A percentile compares a stretch with the other conserved stretches of the same genome.
Conservation (phyloP, 2,797 vertebrate genomes). For the Danio albolineatus region DNA sequence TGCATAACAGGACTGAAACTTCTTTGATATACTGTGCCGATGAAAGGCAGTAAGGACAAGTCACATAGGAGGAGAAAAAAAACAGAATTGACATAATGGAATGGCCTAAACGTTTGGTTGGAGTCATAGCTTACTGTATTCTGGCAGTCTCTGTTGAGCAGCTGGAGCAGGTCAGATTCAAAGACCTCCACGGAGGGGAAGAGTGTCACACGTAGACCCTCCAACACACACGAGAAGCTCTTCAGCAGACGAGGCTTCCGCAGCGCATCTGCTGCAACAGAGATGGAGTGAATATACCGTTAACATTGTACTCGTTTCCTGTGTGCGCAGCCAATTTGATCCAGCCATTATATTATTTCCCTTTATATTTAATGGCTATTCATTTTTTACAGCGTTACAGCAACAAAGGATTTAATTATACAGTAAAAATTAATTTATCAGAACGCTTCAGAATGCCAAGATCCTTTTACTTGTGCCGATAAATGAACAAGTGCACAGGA, state of each 20-base stretch:
- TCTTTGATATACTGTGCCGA: no score
- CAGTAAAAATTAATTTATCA: constrained; percentile 51
- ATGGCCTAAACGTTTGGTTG: background rate
- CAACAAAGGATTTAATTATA: constrained; percentile 57
- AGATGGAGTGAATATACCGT: constrained; percentile 27
- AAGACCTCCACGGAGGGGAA: constrained; percentile 90
- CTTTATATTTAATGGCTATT: constrained; percentile 46
- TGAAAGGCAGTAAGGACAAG: background rate
- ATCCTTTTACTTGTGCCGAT: constrained; percentile 37
- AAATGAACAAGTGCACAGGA: constrained; percentile 26
- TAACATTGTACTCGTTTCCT: constrained; percentile 34
- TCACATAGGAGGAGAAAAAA: background rate
- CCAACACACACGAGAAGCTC: constrained; percentile 79
- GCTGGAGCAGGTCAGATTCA: constrained; percentile 87
- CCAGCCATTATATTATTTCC: constrained; percentile 30
- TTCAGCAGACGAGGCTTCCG: constrained; percentile 85
- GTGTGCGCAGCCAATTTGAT: constrained; percentile 20
- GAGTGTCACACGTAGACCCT: constrained; percentile 81
- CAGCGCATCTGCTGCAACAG: constrained; percentile 80
- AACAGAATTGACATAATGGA: background rate
- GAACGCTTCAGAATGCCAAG: constrained; percentile 30
- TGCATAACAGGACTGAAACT: no score
- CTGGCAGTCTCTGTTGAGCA: constrained; percentile 82
- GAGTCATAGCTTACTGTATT: constrained; percentile 79
- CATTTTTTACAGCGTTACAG: constrained; percentile 45